Percentiles rank a stretch among this genome's conserved stretches.
Evolutionary conservation across 1,140 invertebrate species (phyloP).

Genomic region (Ceratosolen solmsi): DNA sequence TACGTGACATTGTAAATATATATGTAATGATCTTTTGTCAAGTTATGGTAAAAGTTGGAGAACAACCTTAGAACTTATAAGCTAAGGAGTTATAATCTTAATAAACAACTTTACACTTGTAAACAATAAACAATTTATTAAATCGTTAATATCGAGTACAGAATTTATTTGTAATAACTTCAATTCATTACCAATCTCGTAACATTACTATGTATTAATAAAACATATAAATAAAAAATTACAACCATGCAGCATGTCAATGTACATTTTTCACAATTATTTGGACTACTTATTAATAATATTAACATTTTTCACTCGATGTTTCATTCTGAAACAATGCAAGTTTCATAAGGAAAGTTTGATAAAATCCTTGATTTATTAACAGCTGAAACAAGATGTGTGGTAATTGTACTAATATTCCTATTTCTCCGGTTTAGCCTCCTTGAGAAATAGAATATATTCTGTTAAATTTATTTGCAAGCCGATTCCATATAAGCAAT

Average conservation of each 20-base stretch:
- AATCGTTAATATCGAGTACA: too few species aligned
- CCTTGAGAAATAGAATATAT: not conserved
- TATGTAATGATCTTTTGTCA: too few species aligned
- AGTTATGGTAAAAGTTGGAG: too few species aligned
- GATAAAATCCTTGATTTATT: constrained; percentile 28
- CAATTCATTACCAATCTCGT: too few species aligned
- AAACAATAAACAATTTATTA: too few species aligned
- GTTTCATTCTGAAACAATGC: constrained; percentile 40
- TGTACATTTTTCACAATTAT: constrained; percentile 57
- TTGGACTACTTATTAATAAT: constrained; percentile 65
- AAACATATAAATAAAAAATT: too few species aligned
- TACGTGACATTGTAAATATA: too few species aligned
- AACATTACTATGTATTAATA: too few species aligned
- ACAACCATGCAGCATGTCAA: constrained; percentile 53
- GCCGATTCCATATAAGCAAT: constrained; percentile 92
- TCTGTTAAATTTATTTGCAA: constrained; percentile 78
- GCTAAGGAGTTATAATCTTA: too few species aligned
- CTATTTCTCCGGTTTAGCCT: constrained; percentile 44
- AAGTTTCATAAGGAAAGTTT: constrained; percentile 49
- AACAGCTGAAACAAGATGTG: constrained; percentile 19
- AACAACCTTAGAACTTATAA: too few species aligned
- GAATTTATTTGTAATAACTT: too few species aligned
- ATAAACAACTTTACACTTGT: too few species aligned
- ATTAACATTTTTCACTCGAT: constrained; percentile 69
- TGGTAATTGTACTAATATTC: constrained; percentile 67